Conservation (phyloP, 2,888 invertebrate species). For the Sphinx pinastri region DNA sequence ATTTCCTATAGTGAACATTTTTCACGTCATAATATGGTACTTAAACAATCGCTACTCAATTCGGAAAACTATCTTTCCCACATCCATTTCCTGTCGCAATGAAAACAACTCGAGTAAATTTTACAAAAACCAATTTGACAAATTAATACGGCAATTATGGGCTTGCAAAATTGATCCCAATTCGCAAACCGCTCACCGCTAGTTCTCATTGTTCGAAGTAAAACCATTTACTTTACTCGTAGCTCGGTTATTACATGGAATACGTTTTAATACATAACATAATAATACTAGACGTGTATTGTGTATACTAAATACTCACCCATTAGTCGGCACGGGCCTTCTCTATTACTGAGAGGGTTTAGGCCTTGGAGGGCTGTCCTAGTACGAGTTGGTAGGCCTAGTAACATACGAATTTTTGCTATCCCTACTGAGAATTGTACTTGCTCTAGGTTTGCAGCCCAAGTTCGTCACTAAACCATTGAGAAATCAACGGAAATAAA, state of each 20-base stretch:
- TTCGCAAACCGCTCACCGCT: constrained; percentile 12
- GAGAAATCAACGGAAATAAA: no score
- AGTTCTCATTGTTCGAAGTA: constrained; percentile 20
- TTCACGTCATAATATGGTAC: constrained; percentile 2
- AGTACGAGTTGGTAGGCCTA: no score
- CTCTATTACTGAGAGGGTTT: no score
- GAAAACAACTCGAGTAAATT: not conserved
- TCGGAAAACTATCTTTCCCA: not conserved
- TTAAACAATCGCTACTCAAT: not conserved
- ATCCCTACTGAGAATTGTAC: no score
- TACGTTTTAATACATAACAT: not conserved
- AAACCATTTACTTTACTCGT: constrained; percentile 1
- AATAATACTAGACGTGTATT: no score
- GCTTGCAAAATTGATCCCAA: constrained; percentile 8
- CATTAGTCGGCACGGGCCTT: no score
- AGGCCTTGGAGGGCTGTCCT: no score
- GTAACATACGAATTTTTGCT: no score
- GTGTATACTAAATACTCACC: no score
- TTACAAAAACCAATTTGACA: constrained; percentile 8
- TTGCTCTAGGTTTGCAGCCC: no score
- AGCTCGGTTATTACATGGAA: not conserved
- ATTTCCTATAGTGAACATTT: no score
- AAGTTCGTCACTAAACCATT: no score
- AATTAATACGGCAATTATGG: constrained; percentile 19
- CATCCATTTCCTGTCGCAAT: not conserved